These are phyloP conservation scores for Eptatretus burgeri DNA, from an alignment of 2,113 vertebrate species.

Conservation along the genomic window DNA sequence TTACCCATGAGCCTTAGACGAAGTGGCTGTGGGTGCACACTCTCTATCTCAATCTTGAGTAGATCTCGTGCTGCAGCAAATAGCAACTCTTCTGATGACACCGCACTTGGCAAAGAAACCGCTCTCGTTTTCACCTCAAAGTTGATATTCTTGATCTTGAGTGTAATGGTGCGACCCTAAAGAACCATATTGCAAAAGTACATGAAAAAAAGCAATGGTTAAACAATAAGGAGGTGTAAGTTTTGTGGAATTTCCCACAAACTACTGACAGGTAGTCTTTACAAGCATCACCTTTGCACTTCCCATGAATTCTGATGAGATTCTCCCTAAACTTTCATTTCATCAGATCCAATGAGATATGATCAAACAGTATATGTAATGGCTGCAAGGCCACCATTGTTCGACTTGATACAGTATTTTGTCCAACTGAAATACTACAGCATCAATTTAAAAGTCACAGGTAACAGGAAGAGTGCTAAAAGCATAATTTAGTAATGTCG, in stretches of 20 bases:
- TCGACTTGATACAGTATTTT: too few relatives aligned
- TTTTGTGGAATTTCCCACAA: too few relatives aligned
- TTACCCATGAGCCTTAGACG: conserved; percentile 88
- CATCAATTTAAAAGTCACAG: too few relatives aligned
- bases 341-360: too few relatives aligned
- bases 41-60: conserved; percentile 47
- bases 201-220: background rate
- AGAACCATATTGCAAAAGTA: conserved; percentile 10
- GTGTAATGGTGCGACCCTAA: conserved; percentile 58
- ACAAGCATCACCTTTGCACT: background rate
- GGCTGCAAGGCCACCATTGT: too few relatives aligned
- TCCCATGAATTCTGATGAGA: background rate
- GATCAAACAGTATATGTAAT: too few relatives aligned
- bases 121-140: conserved; percentile 83
- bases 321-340: too few relatives aligned
- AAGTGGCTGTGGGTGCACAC: conserved; percentile 39
- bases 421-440: too few relatives aligned
- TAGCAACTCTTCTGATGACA: conserved; percentile 55
- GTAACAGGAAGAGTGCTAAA: too few relatives aligned
- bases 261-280: background rate
- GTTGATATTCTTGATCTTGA: conserved; percentile 75
- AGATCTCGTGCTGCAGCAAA: conserved; percentile 62
- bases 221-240: background rate
- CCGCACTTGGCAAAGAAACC: conserved; percentile 25
- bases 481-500: too few relatives aligned